Percentiles rank a stretch among this genome's conserved stretches.
Conservation (phyloP, 2,797 vertebrate genomes). For the Chromis chromis region DNA sequence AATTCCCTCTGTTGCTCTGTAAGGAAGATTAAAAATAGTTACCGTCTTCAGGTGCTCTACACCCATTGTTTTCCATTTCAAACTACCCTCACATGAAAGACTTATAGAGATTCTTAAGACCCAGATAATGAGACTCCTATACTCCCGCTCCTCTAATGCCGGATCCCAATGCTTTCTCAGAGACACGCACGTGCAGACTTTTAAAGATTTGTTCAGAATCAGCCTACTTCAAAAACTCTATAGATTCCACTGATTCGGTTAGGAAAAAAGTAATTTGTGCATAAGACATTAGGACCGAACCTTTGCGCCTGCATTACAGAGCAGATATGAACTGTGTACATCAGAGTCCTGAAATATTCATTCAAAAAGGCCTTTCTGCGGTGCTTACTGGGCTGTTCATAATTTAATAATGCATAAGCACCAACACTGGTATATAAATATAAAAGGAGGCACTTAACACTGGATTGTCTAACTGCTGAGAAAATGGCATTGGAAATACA, state of each 20-base stretch:
- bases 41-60: slow-evolving; percentile 21
- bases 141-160: slow-evolving; percentile 6
- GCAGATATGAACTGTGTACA: slow-evolving; percentile 78
- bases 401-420: slow-evolving; percentile 84
- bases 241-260: slow-evolving; percentile 31
- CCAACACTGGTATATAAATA: slow-evolving; percentile 79
- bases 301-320: slow-evolving; percentile 61
- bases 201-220: slow-evolving; percentile 47
- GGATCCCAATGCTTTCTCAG: background rate
- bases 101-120: slow-evolving; percentile 2
- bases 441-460: slow-evolving; percentile 81
- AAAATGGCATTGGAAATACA: slow-evolving; percentile 63
- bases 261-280: slow-evolving; percentile 44
- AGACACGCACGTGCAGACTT: slow-evolving; percentile 29
- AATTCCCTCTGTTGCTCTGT: slow-evolving; percentile 25
- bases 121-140: slow-evolving; percentile 47
- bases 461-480: slow-evolving; percentile 72
- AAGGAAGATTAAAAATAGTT: slow-evolving; percentile 49
- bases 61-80: slow-evolving; percentile 53
- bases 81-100: slow-evolving; percentile 43
- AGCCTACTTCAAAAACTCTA: slow-evolving; percentile 46
- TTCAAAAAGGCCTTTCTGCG: slow-evolving; percentile 80
- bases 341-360: slow-evolving; percentile 85
- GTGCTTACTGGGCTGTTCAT: slow-evolving; percentile 78
- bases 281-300: slow-evolving; percentile 58